A percentile compares a stretch with the other conserved stretches of the same genome.
Evolutionary conservation across 2,888 invertebrate species (phyloP).

Genomic region (Acronicta alni): DNA sequence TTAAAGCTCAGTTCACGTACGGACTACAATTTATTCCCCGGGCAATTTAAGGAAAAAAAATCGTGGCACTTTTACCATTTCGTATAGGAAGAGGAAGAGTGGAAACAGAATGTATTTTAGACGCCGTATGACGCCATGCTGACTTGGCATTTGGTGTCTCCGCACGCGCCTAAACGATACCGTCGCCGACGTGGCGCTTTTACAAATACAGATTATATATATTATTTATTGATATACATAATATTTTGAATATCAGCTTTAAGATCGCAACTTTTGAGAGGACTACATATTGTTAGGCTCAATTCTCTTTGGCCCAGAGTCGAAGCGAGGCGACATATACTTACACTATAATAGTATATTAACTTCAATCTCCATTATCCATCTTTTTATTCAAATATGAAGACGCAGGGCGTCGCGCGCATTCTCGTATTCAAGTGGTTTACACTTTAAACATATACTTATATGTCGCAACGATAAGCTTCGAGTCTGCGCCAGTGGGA

Average conservation of each 20-base stretch:
- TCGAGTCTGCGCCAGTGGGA: too few relatives aligned
- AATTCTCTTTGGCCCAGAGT: too few relatives aligned
- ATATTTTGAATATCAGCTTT: not conserved
- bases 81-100: conserved; percentile 74
- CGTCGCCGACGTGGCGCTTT: conserved; percentile 64
- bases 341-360: too few relatives aligned
- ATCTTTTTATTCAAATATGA: too few relatives aligned
- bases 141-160: conserved; percentile 68
- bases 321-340: too few relatives aligned
- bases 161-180: conserved; percentile 64
- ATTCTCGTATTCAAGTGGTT: too few relatives aligned
- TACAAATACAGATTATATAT: conserved; percentile 55
- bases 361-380: too few relatives aligned
- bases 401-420: too few relatives aligned
- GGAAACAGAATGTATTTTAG: conserved; percentile 74
- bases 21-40: conserved; percentile 79
- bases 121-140: conserved; percentile 77
- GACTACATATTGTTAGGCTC: too few relatives aligned
- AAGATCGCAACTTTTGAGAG: too few relatives aligned
- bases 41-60: conserved; percentile 81
- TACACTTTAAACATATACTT: too few relatives aligned
- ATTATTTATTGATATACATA: conserved; percentile 43
- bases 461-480: too few relatives aligned
- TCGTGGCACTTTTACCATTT: conserved; percentile 79
- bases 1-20: conserved; percentile 78